phyloP scores from a whole-genome alignment of 2,113 vertebrate species.

The Sorex araneus region DNA sequence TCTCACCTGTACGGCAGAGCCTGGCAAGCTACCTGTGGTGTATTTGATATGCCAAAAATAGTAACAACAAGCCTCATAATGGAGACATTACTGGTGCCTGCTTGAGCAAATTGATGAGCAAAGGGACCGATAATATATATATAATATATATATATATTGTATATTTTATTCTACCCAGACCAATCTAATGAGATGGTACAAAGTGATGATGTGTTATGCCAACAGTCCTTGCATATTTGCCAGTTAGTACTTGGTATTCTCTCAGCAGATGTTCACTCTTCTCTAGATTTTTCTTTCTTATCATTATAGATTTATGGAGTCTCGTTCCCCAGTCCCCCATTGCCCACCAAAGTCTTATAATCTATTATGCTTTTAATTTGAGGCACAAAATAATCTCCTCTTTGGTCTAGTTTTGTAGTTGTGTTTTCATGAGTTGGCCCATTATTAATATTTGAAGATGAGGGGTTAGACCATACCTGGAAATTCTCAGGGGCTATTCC shows the following conservation, averaged over 20 bases:
- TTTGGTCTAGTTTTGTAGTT: too few relatives aligned
- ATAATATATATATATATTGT: background rate
- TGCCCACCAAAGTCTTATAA: background rate
- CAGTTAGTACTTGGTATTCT: background rate
- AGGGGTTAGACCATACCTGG: too few relatives aligned
- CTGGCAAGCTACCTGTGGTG: too few relatives aligned
- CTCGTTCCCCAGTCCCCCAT: background rate
- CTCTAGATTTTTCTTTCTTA: background rate
- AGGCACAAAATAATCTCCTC: background rate
- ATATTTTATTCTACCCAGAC: background rate
- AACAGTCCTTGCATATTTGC: background rate
- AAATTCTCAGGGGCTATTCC: too few relatives aligned
- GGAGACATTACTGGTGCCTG: too few relatives aligned
- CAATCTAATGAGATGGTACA: background rate
- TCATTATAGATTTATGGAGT: background rate
- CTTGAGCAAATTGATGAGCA: too few relatives aligned
- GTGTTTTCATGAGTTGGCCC: too few relatives aligned
- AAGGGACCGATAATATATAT: too few relatives aligned
- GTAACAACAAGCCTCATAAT: too few relatives aligned
- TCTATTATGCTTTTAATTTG: conserved; percentile 6
- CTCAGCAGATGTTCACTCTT: background rate
- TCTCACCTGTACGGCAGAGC: too few relatives aligned
- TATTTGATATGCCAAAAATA: too few relatives aligned
- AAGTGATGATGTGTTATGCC: background rate
- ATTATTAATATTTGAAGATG: too few relatives aligned